Evolutionary conservation across 1,140 invertebrate species (phyloP).

Genomic region (Plectrocnemia conspersa): DNA sequence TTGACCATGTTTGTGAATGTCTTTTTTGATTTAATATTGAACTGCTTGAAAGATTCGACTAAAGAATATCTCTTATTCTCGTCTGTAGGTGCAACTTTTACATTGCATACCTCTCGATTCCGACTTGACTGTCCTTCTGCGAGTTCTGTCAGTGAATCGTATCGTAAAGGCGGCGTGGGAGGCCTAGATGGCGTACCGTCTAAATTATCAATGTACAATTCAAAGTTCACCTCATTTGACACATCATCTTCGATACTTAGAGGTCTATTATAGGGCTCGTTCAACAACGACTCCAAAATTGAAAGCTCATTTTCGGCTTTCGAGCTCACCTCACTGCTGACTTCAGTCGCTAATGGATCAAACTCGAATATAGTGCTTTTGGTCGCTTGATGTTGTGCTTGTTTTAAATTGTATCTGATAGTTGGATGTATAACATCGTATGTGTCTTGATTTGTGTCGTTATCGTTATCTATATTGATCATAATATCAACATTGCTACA

Average conservation of each 20-base stretch:
- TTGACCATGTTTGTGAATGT: no score
- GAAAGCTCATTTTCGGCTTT: not conserved
- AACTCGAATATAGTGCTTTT: constrained; percentile 10
- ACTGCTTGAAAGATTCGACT: no score
- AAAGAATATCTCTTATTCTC: no score
- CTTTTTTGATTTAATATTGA: no score
- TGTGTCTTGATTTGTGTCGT: not conserved
- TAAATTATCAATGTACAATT: not conserved
- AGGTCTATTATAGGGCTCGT: no score
- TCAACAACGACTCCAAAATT: no score
- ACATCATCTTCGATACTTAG: not conserved
- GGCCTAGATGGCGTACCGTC: not conserved
- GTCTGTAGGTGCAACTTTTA: no score
- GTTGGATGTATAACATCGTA: not conserved
- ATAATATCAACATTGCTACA: not conserved
- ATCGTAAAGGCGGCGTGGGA: not conserved
- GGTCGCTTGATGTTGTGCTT: not conserved
- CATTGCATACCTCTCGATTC: no score
- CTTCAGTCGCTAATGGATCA: constrained; percentile 3
- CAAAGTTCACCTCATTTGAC: not conserved
- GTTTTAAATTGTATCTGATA: not conserved
- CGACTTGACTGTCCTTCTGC: no score
- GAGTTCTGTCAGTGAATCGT: constrained; percentile 2
- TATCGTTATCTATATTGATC: not conserved
- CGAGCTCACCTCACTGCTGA: no score